Evolutionary conservation across 2,113 vertebrate genomes (phyloP).

Genomic region (Gobiocypris rarus): DNA sequence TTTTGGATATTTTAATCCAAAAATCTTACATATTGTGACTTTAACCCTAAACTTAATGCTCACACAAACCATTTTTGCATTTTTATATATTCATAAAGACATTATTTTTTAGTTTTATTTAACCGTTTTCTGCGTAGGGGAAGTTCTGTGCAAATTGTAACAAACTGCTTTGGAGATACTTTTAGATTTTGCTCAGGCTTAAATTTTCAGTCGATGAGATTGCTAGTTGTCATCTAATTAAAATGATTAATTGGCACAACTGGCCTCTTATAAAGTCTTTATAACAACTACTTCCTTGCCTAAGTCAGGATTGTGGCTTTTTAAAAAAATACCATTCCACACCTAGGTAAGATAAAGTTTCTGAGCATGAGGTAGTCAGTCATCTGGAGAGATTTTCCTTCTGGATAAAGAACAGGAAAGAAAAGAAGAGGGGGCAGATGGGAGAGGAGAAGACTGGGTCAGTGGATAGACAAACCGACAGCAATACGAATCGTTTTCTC

Average conservation of each 20-base stretch:
- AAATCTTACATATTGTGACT: too few species aligned
- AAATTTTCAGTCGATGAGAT: not conserved
- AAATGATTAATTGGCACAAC: not conserved
- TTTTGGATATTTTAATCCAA: too few species aligned
- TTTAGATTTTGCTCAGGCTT: not conserved
- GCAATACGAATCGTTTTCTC: constrained; percentile 53
- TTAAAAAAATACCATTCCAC: not conserved
- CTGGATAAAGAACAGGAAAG: constrained; percentile 57
- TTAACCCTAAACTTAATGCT: not conserved
- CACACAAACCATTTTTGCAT: not conserved
- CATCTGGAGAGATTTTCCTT: constrained; percentile 56
- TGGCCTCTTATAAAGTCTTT: not conserved
- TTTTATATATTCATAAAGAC: not conserved
- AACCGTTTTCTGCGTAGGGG: not conserved
- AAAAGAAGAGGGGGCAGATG: constrained; percentile 45
- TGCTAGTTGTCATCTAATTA: not conserved
- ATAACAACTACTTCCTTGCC: not conserved
- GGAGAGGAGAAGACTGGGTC: constrained; percentile 44
- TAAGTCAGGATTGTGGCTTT: not conserved
- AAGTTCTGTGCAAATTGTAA: not conserved
- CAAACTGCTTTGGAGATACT: not conserved
- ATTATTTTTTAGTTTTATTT: not conserved
- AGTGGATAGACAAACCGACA: constrained; percentile 58
- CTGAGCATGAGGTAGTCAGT: constrained; percentile 1
- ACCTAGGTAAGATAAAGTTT: not conserved